These are phyloP conservation scores for Apus apus DNA, from an alignment of 2,113 vertebrate genomes.

Conservation along the genomic window DNA sequence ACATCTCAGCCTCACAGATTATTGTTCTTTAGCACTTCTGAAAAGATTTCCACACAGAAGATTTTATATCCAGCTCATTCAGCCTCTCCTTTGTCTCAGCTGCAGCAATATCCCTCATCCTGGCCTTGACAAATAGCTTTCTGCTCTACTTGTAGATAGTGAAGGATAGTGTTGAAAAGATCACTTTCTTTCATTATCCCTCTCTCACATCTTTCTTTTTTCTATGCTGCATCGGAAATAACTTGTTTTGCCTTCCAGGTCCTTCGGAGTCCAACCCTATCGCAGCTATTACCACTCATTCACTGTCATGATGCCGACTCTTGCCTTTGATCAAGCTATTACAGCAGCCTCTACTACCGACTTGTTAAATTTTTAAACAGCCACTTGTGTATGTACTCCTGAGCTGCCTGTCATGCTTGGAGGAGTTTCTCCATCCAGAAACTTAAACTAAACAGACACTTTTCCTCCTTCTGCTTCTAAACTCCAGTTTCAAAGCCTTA, in stretches of 20 bases:
- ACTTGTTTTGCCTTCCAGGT: slow-evolving; percentile 24
- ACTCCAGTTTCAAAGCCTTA: slow-evolving; percentile 10
- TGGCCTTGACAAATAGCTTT: not conserved
- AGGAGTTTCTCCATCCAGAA: slow-evolving; percentile 12
- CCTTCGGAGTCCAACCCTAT: slow-evolving; percentile 34
- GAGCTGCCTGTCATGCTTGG: slow-evolving; percentile 45
- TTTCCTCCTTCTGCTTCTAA: not conserved
- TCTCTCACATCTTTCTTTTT: not conserved
- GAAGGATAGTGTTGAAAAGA: slow-evolving; percentile 15
- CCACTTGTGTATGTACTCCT: slow-evolving; percentile 42
- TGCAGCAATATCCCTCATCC: not conserved
- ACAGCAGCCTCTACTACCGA: slow-evolving; percentile 26
- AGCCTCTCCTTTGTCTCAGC: not conserved
- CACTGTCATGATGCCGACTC: slow-evolving; percentile 44
- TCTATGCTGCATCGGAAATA: slow-evolving; percentile 37
- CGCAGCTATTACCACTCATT: slow-evolving; percentile 13
- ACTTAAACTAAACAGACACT: slow-evolving; percentile 20
- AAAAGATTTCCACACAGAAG: not conserved
- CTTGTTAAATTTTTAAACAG: slow-evolving; percentile 65
- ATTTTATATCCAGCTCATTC: not conserved
- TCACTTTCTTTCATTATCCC: slow-evolving; percentile 28
- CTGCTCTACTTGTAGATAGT: not conserved
- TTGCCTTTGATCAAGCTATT: slow-evolving; percentile 56
- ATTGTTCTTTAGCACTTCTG: not conserved
- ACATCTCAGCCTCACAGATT: not conserved